Conservation (phyloP, 2,113 vertebrate genomes). For the Speoplatyrhinus poulsoni region DNA sequence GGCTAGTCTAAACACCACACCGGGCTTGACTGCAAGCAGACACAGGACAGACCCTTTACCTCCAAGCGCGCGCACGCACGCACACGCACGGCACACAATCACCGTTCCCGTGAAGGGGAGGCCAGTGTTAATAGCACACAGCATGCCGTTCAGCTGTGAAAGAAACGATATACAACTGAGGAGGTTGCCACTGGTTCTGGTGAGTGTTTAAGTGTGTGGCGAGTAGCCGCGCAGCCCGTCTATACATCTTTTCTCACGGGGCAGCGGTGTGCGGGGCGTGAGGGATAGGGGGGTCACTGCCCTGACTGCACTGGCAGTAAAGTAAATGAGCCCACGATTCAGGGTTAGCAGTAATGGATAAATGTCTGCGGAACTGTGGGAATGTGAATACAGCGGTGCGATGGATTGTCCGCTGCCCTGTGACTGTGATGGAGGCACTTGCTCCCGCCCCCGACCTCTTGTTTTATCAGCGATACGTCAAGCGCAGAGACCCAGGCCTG, state of each 20-base stretch:
- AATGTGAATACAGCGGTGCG: slow-evolving; percentile 18
- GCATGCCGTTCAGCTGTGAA: slow-evolving; percentile 16
- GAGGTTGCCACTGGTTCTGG: slow-evolving; percentile 12
- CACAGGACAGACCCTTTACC: slow-evolving; percentile 20
- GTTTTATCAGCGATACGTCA: slow-evolving; percentile 18
- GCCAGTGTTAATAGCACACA: slow-evolving; percentile 20
- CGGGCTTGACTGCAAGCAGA: slow-evolving; percentile 18
- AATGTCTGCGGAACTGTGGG: slow-evolving; percentile 28
- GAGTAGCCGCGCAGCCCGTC: neutral
- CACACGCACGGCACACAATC: slow-evolving; percentile 9
- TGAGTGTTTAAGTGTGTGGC: slow-evolving; percentile 9
- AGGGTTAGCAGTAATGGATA: slow-evolving; percentile 20
- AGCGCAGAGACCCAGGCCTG: slow-evolving; percentile 16
- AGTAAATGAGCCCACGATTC: slow-evolving; percentile 5
- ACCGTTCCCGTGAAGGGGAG: slow-evolving; percentile 23
- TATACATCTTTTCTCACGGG: slow-evolving; percentile 12
- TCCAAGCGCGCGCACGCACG: neutral
- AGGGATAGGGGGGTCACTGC: neutral
- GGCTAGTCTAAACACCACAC: slow-evolving; percentile 26
- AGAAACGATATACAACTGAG: slow-evolving; percentile 20
- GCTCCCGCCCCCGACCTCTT: neutral
- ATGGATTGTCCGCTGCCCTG: slow-evolving; percentile 12
- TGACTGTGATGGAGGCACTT: slow-evolving; percentile 3
- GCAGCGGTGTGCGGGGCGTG: slow-evolving; percentile 15
- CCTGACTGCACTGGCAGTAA: neutral